Base-by-base conservation (phyloP, 2,113 vertebrate genomes). In the Lucifuga dentata region DNA sequence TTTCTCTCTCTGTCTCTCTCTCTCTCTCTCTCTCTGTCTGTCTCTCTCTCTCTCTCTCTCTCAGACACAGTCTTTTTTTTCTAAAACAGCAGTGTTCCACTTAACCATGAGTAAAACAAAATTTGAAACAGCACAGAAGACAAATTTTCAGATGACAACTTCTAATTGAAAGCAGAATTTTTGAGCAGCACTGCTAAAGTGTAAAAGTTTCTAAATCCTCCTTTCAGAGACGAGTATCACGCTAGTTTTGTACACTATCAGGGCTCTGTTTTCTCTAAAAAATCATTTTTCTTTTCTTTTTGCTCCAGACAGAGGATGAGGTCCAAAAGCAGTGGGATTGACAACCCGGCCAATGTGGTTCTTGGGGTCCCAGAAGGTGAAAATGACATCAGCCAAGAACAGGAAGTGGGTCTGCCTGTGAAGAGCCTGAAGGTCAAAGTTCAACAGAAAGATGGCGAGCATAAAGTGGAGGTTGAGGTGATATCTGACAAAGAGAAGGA, bases 301-400 rank as follows among this genome's bases (percentile, higher is more conserved):
- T 82, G 71, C 9, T 89, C 32, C 88, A 97, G 95, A 91, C 86
- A 73, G 90, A 94, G 87, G 74, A 99, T 99, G 98, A 95, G 97
- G 87, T 98, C 98, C 76, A 95, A 95, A 93, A 95, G 94, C 90
- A 95, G 93, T 73, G 91, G 91, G 21, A 91, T 92, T 65, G 95
- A 96, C 76, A 93, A 77, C 83, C 91, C 94, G 10, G 88, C 92
- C 71, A 93, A 93, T 0, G 93, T 91, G 70, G 93, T 90, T 43
- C 87, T 95, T 15, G 94, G 93, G 59, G 93, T 92, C 78, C 91
- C 93, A 48, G 94, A 92, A 74, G 80, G 91, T 57, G 86, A 90
- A 39, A 88, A 85, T 69, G 93, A 92, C 81, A 92, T 87, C 75
- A 81, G 76, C 38, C 85, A 88, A 61, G 95, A 94, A 55, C 93